Evolutionary conservation across 2,888 invertebrate species (phyloP).

Genomic region (Leucophora obtusa): DNA sequence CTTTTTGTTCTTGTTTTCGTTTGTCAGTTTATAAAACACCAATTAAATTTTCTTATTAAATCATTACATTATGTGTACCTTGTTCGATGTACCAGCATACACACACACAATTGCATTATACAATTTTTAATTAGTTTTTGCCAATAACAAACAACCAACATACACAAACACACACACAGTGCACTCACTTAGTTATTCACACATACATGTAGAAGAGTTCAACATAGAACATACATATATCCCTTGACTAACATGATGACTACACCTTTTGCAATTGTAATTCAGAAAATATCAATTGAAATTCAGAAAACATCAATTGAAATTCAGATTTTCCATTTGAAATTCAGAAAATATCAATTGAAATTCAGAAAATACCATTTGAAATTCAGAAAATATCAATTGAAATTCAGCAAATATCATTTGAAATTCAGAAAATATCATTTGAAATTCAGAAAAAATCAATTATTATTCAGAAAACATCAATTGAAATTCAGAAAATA

Average conservation of each 20-base stretch:
- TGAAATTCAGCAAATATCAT: too few species aligned
- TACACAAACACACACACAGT: background rate
- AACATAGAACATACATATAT: background rate
- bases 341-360: too few species aligned
- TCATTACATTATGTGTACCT: conserved; percentile 58
- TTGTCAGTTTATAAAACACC: conserved; percentile 56
- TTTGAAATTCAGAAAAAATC: too few species aligned
- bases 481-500: too few species aligned
- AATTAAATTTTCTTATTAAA: conserved; percentile 65
- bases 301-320: too few species aligned
- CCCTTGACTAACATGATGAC: background rate
- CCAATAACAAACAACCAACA: conserved; percentile 59
- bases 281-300: too few species aligned
- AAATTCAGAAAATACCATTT: too few species aligned
- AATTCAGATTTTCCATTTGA: too few species aligned
- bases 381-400: too few species aligned
- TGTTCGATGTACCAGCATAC: conserved; percentile 6
- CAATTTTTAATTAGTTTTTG: conserved; percentile 64
- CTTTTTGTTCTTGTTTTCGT: conserved; percentile 26
- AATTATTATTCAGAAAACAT: too few species aligned
- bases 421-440: too few species aligned
- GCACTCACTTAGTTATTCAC: background rate
- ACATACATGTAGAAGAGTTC: background rate
- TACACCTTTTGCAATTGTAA: too few species aligned
- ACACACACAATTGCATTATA: conserved; percentile 51